Conservation (phyloP, 2,113 vertebrate genomes). For the Hippocampus barbouri region DNA sequence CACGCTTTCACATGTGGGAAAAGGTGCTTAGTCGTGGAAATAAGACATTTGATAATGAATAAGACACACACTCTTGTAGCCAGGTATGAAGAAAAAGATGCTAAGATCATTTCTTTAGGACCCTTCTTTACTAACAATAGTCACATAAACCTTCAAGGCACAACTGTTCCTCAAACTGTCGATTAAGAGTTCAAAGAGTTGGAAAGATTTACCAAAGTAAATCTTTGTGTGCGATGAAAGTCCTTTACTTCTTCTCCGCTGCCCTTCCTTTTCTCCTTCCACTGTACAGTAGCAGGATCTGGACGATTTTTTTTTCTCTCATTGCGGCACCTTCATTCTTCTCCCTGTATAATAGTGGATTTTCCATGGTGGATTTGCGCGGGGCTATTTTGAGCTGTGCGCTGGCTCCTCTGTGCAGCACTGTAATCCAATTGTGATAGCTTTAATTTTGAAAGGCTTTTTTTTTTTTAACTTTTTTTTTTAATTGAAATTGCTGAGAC, state of each 20-base stretch:
- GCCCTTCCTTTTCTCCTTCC: constrained; percentile 39
- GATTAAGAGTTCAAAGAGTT: constrained; percentile 61
- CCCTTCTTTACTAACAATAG: neutral
- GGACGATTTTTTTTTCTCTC: constrained; percentile 28
- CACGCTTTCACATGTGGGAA: neutral
- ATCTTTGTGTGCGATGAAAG: constrained; percentile 45
- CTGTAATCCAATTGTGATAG: constrained; percentile 70
- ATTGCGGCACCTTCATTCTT: constrained; percentile 63
- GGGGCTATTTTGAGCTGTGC: constrained; percentile 56
- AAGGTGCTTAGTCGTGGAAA: neutral
- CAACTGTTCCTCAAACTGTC: constrained; percentile 55
- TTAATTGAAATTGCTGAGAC: constrained; percentile 69
- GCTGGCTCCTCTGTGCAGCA: constrained; percentile 49
- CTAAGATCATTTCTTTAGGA: neutral
- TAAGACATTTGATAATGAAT: neutral
- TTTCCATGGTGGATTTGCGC: constrained; percentile 66
- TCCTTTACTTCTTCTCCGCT: constrained; percentile 35
- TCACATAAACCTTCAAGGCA: neutral
- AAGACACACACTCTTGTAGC: neutral
- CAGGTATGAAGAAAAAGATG: neutral
- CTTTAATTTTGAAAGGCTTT: constrained; percentile 70
- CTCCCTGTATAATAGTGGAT: constrained; percentile 67
- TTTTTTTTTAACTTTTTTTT: constrained; percentile 29
- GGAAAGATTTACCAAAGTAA: constrained; percentile 46
- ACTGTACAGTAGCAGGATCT: constrained; percentile 33